Evolutionary conservation across 2,888 invertebrate species (phyloP).

Genomic region (Portevinia maculata): DNA sequence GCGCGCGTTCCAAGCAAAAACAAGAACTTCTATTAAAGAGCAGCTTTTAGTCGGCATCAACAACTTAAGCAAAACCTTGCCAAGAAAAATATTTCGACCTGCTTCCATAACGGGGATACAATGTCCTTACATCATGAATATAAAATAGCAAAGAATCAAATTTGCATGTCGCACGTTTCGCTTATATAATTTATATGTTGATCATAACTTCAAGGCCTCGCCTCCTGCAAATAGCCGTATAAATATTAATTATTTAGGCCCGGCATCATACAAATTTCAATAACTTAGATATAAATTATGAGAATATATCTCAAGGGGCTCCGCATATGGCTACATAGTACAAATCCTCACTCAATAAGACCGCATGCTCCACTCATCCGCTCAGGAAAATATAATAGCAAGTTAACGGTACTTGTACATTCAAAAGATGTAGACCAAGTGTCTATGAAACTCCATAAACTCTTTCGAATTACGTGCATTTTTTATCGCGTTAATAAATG

Average conservation of each 20-base stretch:
- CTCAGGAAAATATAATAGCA: neutral
- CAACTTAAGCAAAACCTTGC: no score
- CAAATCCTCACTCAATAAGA: neutral
- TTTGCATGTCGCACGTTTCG: constrained; percentile 19
- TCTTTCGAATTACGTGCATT: constrained; percentile 63
- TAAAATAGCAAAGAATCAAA: neutral
- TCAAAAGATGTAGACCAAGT: constrained; percentile 36
- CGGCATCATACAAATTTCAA: constrained; percentile 9
- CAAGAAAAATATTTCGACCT: neutral
- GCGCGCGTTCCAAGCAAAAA: no score
- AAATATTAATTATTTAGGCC: constrained; percentile 25
- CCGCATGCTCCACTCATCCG: neutral
- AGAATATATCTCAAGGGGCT: neutral
- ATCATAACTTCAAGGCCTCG: constrained; percentile 21
- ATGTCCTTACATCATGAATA: constrained; percentile 3
- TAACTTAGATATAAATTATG: neutral
- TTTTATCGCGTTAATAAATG: constrained; percentile 58
- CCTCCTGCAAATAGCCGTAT: neutral
- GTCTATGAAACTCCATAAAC: constrained; percentile 61
- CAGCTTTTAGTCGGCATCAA: neutral
- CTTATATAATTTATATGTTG: no score
- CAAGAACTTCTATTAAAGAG: neutral
- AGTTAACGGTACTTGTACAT: no score
- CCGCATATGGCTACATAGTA: neutral
- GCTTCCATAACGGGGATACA: neutral